phyloP scores from a whole-genome alignment of 1,140 invertebrate species.

The Bicyclus anynana region DNA sequence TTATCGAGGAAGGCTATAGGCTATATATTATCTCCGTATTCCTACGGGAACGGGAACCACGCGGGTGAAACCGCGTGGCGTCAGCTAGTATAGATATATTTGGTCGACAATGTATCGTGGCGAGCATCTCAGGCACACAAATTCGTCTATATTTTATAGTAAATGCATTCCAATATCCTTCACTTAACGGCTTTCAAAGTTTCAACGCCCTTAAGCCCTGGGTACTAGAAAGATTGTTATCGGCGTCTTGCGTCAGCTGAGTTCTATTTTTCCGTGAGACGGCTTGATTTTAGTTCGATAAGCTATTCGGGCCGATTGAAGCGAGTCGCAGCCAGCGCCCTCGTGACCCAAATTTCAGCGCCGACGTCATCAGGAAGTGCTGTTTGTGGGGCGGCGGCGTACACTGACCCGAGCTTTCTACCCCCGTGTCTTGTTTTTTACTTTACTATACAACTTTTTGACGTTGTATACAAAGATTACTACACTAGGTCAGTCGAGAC shows the following conservation, averaged over 20 bases:
- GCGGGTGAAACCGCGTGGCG: too few species aligned
- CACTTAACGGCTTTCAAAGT: not conserved
- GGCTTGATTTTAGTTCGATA: constrained; percentile 25
- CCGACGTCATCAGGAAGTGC: constrained; percentile 60
- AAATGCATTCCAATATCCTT: not conserved
- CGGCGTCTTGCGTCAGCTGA: constrained; percentile 11
- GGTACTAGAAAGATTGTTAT: constrained; percentile 13
- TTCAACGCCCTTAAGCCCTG: not conserved
- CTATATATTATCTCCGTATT: too few species aligned
- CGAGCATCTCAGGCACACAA: not conserved
- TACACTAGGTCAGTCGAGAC: too few species aligned
- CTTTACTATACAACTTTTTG: not conserved
- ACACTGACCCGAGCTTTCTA: constrained; percentile 32
- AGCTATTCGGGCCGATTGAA: constrained; percentile 43
- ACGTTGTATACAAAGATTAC: too few species aligned
- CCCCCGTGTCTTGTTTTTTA: constrained; percentile 11
- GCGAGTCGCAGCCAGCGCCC: constrained; percentile 42
- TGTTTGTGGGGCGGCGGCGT: constrained; percentile 51
- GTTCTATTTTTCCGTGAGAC: constrained; percentile 19
- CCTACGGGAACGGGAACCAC: too few species aligned
- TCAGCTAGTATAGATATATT: too few species aligned
- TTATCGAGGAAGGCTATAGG: too few species aligned
- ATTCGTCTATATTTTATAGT: not conserved
- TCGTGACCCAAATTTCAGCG: constrained; percentile 63
- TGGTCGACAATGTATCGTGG: too few species aligned